Percentiles rank a stretch among this genome's conserved stretches.
Conservation (phyloP, 2,888 invertebrate genomes). For the Scaptomyza parva region DNA sequence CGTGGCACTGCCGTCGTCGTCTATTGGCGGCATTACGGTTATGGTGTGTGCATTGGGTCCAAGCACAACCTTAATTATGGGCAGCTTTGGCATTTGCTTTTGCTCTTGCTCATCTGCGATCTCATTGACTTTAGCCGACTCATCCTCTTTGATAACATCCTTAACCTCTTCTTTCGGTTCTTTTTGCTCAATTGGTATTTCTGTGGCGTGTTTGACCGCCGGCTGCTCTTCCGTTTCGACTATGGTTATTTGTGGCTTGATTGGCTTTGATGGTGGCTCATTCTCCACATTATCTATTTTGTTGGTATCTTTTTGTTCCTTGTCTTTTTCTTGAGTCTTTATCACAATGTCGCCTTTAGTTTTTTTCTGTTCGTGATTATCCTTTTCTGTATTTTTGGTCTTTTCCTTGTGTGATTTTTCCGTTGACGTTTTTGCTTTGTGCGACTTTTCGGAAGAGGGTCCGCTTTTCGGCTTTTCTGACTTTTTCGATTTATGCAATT, state of each 20-base stretch:
- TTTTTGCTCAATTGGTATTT: too few species aligned
- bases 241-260: background rate
- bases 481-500: background rate
- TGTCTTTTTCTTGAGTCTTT: slow-evolving; percentile 5
- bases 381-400: background rate
- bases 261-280: slow-evolving; percentile 24
- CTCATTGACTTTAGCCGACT: background rate
- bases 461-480: slow-evolving; percentile 1
- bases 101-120: background rate
- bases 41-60: slow-evolving; percentile 47
- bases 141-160: background rate
- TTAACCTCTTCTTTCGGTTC: background rate
- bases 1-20: background rate
- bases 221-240: slow-evolving; percentile 1
- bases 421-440: background rate
- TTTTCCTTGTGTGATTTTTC: slow-evolving; percentile 11
- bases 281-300: slow-evolving; percentile 34
- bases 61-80: slow-evolving; percentile 55
- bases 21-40: slow-evolving; percentile 24
- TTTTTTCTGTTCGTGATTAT: slow-evolving; percentile 8
- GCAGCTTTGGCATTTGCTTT: slow-evolving; percentile 24
- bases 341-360: slow-evolving; percentile 1
- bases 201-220: background rate
- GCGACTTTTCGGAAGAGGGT: background rate
- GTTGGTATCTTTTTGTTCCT: background rate